Evolutionary conservation across 35 echinoderm and acorn worm genomes (phyloP).

Genomic region (Ptychodera flava): DNA sequence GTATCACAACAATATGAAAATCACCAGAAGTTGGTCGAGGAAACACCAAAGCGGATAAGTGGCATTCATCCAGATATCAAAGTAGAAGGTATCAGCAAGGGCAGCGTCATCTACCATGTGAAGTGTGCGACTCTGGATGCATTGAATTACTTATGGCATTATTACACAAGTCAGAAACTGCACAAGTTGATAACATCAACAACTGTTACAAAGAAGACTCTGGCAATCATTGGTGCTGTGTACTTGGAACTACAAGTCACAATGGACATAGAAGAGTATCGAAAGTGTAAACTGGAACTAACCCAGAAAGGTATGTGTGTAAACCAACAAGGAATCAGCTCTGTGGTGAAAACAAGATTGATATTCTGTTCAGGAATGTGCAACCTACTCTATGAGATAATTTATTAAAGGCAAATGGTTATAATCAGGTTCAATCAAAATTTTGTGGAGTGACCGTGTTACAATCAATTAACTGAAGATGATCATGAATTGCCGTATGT

Average conservation of each 20-base stretch:
- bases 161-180: background rate
- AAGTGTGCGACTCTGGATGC: background rate
- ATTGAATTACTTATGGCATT: background rate
- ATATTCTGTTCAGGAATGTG: too few species aligned
- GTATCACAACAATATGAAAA: background rate
- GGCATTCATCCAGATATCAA: background rate
- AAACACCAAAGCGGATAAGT: background rate
- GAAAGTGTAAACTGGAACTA: background rate
- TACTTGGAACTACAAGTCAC: background rate
- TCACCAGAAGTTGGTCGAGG: background rate
- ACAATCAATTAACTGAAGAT: too few species aligned
- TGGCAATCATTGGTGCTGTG: background rate
- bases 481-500: too few species aligned
- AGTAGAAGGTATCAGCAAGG: background rate
- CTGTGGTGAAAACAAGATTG: too few species aligned
- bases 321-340: too few species aligned
- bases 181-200: background rate
- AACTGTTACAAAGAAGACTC: background rate
- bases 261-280: background rate
- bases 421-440: too few species aligned
- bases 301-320: background rate
- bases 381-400: too few species aligned
- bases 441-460: too few species aligned
- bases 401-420: too few species aligned
- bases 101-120: background rate